A percentile compares a stretch with the other conserved stretches of the same genome.
phyloP scores from a whole-genome alignment of 2,888 invertebrate genomes.

The Alcis repandata region DNA sequence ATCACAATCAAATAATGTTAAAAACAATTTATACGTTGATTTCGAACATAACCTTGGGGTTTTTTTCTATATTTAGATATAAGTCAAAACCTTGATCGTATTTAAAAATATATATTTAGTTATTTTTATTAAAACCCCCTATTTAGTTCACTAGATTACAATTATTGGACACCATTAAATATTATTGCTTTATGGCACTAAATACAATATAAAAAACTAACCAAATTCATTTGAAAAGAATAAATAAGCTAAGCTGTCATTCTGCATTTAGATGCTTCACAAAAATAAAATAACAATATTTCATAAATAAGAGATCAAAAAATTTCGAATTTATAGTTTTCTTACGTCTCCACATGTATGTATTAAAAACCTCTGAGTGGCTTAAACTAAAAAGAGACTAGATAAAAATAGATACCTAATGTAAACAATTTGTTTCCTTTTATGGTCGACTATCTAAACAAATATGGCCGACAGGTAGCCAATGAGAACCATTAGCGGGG shows the following conservation, averaged over 20 bases:
- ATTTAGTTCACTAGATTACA: not conserved
- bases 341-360: constrained; percentile 14
- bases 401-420: constrained; percentile 1
- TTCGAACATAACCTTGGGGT: too few species aligned
- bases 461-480: too few species aligned
- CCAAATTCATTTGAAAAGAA: constrained; percentile 1
- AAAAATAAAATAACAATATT: constrained; percentile 8
- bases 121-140: constrained; percentile 5
- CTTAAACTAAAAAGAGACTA: constrained; percentile 11
- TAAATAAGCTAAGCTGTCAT: constrained; percentile 8
- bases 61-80: too few species aligned
- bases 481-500: too few species aligned
- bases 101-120: not conserved
- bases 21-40: too few species aligned
- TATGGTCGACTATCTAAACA: too few species aligned
- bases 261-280: not conserved
- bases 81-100: too few species aligned
- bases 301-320: constrained; percentile 12
- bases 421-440: too few species aligned
- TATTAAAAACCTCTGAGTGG: not conserved
- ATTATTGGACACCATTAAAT: constrained; percentile 11
- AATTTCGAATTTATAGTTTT: not conserved
- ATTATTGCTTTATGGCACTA: constrained; percentile 34
- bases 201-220: constrained; percentile 29
- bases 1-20: too few species aligned